Base-by-base conservation (phyloP, 2,113 vertebrate genomes). In the Xiphophorus hellerii region DNA sequence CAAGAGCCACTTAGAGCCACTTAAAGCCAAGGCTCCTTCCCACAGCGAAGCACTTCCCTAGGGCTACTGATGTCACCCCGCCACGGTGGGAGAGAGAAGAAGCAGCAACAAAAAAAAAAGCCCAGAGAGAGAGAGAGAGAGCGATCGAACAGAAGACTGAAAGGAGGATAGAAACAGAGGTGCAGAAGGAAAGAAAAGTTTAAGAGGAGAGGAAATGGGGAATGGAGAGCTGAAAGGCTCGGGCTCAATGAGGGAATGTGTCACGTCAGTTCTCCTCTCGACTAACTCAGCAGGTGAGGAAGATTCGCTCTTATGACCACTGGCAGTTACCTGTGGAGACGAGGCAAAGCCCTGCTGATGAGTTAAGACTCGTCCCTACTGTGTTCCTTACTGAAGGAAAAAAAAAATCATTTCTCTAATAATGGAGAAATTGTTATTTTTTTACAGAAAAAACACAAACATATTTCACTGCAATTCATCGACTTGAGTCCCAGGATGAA, bases 21-120 rank as follows among this genome's bases (percentile, higher is more conserved):
- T 93, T 93, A 92, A 88, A 92, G 92, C 89, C 91, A 91, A 92
- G 92, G 90, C 88, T 89, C 91, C 91, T 93, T 90, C 92, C 92
- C 88, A 91, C 88, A 70, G 91, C 78, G 90, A 89, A 91, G 86
- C 90, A 85, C 91, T 91, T 91, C 89, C 91, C 90, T 66, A 83
- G 84, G 89, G 91, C 83, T 74, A 80, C 84, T 63, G 80, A 66
- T 82, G 84, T 82, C 87, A 37, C 82, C 73, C 76, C 25, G 83
- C 80, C 87, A 73, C 80, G 69, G 87, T 85, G 87, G 88, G 89
- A 87, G 86, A 87, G 69, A 2, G 60, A 72, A 63, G 71, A 39
- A 63, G 60, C 5, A 60, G n/a, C 39, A 42, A 42, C 25, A 37
- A 67, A 60, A 62, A 28, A 28, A 37, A 67, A 60, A 58, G 22